Base-by-base conservation (phyloP, 2,113 vertebrate species). In the Tachysurus fulvidraco region DNA sequence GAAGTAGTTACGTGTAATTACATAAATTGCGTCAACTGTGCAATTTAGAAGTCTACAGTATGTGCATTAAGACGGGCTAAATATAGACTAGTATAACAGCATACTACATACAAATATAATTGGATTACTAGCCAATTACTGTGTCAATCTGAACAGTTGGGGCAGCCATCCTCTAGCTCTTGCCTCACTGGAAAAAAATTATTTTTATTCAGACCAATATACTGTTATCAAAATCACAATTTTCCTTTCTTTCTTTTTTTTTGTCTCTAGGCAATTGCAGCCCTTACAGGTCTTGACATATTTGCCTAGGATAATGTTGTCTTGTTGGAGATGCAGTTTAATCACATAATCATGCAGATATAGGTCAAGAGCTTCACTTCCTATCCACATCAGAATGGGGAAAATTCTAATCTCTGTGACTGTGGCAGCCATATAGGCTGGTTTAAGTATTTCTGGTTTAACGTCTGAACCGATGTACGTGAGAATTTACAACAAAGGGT, bases 101-200 rank as follows among this genome's bases (percentile, higher is more conserved):
- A 21, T 25, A 50, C 11, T 25, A 25, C 50, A 50, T 46, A 46
- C 41, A 46, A 46, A 73, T 73, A 41, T 50, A 50, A 76, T 77
- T 57, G 30, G 30, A 54, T 77, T 62, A 60, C 14, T 65, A 88
- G 87, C 86, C 92, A n/a, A n/a, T n/a, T n/a, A n/a, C 17, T 90
- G 90, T n/a, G 16, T 69, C 62, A 2, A 67, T 3, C 17, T 64
- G 1, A 36, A 88, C 94, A 93, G 92, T 64, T 52, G 52, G 89
- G 94, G 92, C 90, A 90, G 90, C 84, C 89, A 54, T 85, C 30
- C 82, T 19, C 16, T n/a, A 87, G 60, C 60, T 85, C 21, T 23
- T 57, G 36, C n/a, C 73, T 64, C 13, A 59, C 14, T 16, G 23
- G 36, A n/a, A n/a, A 84, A 41, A 28, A 83, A 30, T 30, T 2